Evolutionary conservation across 1,140 invertebrate species (phyloP).

Genomic region (Telenomus remus): DNA sequence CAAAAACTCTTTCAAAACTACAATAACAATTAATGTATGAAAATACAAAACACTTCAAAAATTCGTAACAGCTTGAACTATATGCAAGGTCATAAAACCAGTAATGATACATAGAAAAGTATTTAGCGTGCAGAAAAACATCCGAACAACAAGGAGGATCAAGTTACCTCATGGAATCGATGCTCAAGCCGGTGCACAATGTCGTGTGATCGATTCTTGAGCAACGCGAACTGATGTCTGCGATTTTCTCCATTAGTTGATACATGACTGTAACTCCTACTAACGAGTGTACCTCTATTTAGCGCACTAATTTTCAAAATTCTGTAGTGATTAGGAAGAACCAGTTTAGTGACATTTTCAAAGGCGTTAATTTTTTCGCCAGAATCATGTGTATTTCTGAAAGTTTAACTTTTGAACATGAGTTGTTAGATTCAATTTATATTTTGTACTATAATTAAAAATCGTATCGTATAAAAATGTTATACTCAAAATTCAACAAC

Average conservation of each 20-base stretch:
- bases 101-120: constrained; percentile 6
- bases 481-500: too few relatives aligned
- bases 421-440: too few relatives aligned
- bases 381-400: too few relatives aligned
- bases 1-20: too few relatives aligned
- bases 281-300: constrained; percentile 17
- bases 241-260: constrained; percentile 61
- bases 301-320: background rate
- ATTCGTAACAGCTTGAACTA: background rate
- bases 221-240: constrained; percentile 66
- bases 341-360: too few relatives aligned
- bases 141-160: constrained; percentile 27
- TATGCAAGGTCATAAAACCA: background rate
- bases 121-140: constrained; percentile 29
- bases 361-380: too few relatives aligned
- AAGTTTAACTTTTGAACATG: too few relatives aligned
- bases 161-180: constrained; percentile 70
- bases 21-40: too few relatives aligned
- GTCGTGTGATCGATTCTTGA: constrained; percentile 65
- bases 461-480: too few relatives aligned
- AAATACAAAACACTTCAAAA: background rate
- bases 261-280: constrained; percentile 59
- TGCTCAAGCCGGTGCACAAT: constrained; percentile 66
- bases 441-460: too few relatives aligned
- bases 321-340: constrained; percentile 2